Evolutionary conservation across 1,140 invertebrate genomes (phyloP).

Genomic region (Brachionus calyciflorus): DNA sequence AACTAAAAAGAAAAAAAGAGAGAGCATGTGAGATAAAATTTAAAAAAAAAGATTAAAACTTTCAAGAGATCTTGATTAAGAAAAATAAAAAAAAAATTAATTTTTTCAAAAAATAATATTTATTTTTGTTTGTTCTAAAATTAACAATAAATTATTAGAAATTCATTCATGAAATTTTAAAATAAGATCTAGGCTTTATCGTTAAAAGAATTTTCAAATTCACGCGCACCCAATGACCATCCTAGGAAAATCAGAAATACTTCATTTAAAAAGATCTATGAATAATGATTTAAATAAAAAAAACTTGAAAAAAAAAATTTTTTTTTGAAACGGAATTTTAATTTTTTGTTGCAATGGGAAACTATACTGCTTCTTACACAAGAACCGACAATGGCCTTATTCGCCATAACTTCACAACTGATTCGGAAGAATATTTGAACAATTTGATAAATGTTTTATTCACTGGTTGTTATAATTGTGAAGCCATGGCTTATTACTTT

Average conservation of each 20-base stretch:
- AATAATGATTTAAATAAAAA: too few species aligned
- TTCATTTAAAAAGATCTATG: too few species aligned
- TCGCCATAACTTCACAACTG: slow-evolving; percentile 5
- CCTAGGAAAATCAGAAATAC: too few species aligned
- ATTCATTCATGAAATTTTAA: too few species aligned
- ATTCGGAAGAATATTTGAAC: background rate
- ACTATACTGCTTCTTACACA: background rate
- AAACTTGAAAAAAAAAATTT: too few species aligned
- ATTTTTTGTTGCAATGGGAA: background rate
- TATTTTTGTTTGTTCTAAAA: background rate
- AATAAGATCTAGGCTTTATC: too few species aligned
- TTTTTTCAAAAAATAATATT: background rate
- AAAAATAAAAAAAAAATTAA: background rate
- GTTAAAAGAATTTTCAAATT: too few species aligned
- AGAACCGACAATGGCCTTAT: background rate
- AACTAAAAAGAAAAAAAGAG: too few species aligned
- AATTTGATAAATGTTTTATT: background rate
- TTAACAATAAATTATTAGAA: background rate
- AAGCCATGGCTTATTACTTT: slow-evolving; percentile 68
- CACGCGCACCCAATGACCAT: too few species aligned
- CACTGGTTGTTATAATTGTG: background rate
- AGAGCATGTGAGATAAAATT: too few species aligned
- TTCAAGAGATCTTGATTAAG: background rate
- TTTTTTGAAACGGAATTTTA: background rate
- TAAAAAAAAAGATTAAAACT: background rate